Base-by-base conservation (phyloP, 2,888 invertebrate species). In the Cephus sareptanus region DNA sequence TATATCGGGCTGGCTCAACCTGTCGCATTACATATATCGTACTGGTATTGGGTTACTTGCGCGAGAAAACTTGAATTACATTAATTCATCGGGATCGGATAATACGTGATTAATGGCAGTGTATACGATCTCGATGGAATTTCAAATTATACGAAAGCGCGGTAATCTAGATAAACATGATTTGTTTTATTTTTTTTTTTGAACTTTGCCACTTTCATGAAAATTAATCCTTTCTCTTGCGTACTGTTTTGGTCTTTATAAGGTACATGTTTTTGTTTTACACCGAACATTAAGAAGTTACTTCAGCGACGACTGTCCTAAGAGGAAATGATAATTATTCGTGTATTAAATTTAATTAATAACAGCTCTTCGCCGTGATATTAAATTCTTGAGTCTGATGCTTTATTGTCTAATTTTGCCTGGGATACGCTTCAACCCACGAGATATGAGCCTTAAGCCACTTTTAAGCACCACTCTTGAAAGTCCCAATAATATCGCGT, bases 361-460 rank as follows among this genome's bases (percentile, higher is more conserved):
- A 33, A 71, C 34, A 71, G 34, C 34, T 71, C 71, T 71, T 71
- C 71, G 9, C 30, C 23, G 30, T 15, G 34, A 71, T 71, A 71
- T 71, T 71, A 71, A 71, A 33, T 71, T 34, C 31, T 71, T 9
- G 34, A 71, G 30, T 30, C 34, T 34, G 23, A 23, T 9, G 31
- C 71, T 71, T 71, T 71, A 71, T 71, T 71, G 71, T 71, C 71
- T 71, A 71, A 71, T 71, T 71, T 71, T 71, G 31, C 12, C 30
- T 33, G 12, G 13, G 34, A 34, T 30, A 71, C 30, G 71, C 31
- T 71, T 71, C 34, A 30, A 34, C 31, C 31, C 71, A 56, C 56
- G 56, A 71, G 71, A 71, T 31, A 31, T 31, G 71, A 71, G 71
- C 30, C 34, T 30, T 71, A 30, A 71, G 30, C 71, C 34, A 71